A percentile compares a stretch with the other conserved stretches of the same genome.
Evolutionary conservation across 2,113 vertebrate species (phyloP).

Genomic region (Sapajus apella): DNA sequence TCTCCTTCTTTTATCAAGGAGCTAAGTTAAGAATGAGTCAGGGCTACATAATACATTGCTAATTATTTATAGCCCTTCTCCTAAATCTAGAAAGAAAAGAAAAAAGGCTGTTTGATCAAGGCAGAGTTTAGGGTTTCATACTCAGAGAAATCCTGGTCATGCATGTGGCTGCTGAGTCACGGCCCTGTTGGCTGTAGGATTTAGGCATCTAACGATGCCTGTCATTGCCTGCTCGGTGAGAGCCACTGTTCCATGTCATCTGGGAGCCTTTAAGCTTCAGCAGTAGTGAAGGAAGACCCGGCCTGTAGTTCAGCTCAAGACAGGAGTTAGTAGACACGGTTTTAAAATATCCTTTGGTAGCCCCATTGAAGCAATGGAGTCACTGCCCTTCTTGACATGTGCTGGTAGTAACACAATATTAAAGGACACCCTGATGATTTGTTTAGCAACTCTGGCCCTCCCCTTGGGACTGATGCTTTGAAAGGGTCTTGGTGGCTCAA

Average conservation of each 20-base stretch:
- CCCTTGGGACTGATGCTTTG: not conserved
- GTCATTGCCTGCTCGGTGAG: not conserved
- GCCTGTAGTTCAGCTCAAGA: not conserved
- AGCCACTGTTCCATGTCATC: not conserved
- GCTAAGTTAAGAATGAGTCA: conserved; percentile 62
- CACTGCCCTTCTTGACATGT: not conserved
- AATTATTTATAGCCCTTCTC: conserved; percentile 58
- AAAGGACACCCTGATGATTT: not conserved
- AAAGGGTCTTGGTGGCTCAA: not conserved
- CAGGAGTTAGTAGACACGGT: not conserved
- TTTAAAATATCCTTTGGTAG: not conserved
- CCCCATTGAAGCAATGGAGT: not conserved
- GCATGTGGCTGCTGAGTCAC: not conserved
- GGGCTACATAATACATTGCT: conserved; percentile 50
- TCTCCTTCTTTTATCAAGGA: conserved; percentile 49
- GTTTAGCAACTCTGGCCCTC: not conserved
- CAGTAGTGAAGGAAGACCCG: not conserved
- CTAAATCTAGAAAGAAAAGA: not conserved
- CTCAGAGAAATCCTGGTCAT: not conserved
- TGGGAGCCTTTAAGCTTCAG: not conserved
- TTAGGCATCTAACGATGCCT: not conserved
- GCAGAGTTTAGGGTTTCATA: conserved; percentile 4
- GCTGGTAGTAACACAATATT: not conserved
- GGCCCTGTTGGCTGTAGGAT: not conserved
- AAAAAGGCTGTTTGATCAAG: not conserved